Conservation (phyloP, 23 tunicate species). For the Halocynthia aurantium region DNA sequence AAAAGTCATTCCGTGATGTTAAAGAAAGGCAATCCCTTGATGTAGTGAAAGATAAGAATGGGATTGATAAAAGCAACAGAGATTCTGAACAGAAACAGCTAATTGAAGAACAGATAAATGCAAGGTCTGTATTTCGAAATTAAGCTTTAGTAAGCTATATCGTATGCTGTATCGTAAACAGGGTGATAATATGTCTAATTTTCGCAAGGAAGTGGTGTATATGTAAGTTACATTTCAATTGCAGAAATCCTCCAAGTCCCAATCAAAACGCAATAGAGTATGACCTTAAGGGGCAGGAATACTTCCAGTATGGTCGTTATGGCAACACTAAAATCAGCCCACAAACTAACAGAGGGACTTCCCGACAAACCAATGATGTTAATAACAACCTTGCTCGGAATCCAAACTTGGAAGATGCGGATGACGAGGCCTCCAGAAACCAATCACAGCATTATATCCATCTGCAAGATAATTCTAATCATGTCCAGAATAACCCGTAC, state of each 20-base stretch:
- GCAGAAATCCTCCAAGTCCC: neutral
- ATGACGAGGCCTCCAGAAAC: neutral
- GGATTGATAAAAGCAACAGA: no score
- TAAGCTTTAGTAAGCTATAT: no score
- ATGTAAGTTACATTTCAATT: neutral
- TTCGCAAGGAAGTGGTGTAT: neutral
- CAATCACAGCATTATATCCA: neutral
- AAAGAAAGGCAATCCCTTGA: no score
- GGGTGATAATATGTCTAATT: no score
- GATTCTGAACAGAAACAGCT: no score
- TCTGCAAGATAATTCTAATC: neutral
- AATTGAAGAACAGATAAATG: no score
- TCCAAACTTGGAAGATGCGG: neutral
- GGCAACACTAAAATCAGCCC: constrained; percentile 16
- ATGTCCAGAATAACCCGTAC: neutral
- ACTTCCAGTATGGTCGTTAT: constrained; percentile 22
- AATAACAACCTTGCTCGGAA: neutral
- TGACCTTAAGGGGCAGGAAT: constrained; percentile 1
- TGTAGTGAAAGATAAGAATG: no score
- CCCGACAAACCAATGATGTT: neutral
- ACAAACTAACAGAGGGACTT: neutral
- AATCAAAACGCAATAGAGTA: constrained; percentile 9
- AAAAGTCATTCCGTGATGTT: no score
- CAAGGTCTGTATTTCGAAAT: no score
- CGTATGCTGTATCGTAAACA: no score